A percentile compares a stretch with the other conserved stretches of the same genome.
These are phyloP conservation scores for Meriones psammophilus DNA, from an alignment of 2,797 vertebrate genomes.

Conservation along the genomic window DNA sequence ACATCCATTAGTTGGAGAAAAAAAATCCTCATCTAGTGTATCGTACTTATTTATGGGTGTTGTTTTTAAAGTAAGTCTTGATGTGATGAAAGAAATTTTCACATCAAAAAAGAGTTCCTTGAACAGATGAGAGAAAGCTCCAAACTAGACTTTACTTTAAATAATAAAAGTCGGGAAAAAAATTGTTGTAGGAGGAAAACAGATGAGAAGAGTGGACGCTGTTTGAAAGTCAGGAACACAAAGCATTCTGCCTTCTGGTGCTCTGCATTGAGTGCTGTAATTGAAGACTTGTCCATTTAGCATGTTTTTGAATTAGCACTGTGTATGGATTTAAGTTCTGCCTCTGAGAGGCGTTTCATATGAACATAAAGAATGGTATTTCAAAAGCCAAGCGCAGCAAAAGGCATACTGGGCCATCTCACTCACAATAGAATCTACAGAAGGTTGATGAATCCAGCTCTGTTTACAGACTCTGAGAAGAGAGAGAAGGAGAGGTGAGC, in stretches of 20 bases:
- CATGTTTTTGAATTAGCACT: conserved; percentile 24
- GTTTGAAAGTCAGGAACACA: conserved; percentile 3
- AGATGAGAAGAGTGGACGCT: not conserved
- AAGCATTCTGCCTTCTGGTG: not conserved
- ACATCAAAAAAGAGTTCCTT: not conserved
- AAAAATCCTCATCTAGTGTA: not conserved
- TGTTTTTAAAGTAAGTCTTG: conserved; percentile 3
- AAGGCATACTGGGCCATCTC: not conserved
- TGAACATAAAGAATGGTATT: not conserved
- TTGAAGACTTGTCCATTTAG: not conserved
- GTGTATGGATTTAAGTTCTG: not conserved
- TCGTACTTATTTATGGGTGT: not conserved
- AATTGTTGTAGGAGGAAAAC: not conserved
- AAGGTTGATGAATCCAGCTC: not conserved
- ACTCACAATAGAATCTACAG: not conserved
- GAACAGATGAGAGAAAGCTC: not conserved
- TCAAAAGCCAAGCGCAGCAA: not conserved
- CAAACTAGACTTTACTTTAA: not conserved
- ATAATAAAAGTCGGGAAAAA: not conserved
- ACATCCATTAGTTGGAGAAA: not conserved
- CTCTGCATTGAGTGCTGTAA: not conserved
- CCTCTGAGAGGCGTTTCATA: not conserved
- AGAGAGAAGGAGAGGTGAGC: not conserved
- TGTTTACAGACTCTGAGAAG: not conserved
- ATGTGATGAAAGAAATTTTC: not conserved